Conservation (phyloP, 1,140 invertebrate species). For the Paracyclopina nana region DNA sequence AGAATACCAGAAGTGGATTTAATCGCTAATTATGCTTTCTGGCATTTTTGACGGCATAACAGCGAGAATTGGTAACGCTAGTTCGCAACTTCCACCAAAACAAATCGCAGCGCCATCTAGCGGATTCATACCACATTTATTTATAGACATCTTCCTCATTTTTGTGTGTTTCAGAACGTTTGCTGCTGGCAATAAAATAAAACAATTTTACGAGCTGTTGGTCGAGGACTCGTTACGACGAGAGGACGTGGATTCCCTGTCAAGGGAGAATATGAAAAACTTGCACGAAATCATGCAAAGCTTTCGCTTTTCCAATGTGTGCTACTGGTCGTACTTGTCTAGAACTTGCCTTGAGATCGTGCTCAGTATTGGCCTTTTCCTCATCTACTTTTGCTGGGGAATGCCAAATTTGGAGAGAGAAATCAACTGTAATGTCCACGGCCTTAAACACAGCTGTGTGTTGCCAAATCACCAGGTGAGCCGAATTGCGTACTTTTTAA, state of each 20-base stretch:
- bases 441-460: conserved; percentile 7
- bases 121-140: no score
- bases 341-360: conserved; percentile 12
- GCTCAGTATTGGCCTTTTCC: conserved; percentile 7
- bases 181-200: conserved; percentile 15
- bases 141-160: no score
- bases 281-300: conserved; percentile 15
- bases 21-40: no score
- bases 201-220: conserved; percentile 14
- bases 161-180: conserved; percentile 8
- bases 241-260: conserved; percentile 7
- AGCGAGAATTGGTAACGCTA: no score
- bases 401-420: conserved; percentile 13
- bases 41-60: no score
- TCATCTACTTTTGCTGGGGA: conserved; percentile 16
- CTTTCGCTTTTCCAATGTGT: conserved; percentile 13
- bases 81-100: no score
- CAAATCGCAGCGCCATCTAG: no score
- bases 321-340: conserved; percentile 14
- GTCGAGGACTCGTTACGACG: conserved; percentile 12
- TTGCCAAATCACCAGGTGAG: conserved; percentile 10
- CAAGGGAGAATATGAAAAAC: conserved; percentile 16
- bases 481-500: no score
- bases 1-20: no score
- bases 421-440: conserved; percentile 15